phyloP scores from a whole-genome alignment of 2,888 invertebrate species.

The Leptopilina myrica region DNA sequence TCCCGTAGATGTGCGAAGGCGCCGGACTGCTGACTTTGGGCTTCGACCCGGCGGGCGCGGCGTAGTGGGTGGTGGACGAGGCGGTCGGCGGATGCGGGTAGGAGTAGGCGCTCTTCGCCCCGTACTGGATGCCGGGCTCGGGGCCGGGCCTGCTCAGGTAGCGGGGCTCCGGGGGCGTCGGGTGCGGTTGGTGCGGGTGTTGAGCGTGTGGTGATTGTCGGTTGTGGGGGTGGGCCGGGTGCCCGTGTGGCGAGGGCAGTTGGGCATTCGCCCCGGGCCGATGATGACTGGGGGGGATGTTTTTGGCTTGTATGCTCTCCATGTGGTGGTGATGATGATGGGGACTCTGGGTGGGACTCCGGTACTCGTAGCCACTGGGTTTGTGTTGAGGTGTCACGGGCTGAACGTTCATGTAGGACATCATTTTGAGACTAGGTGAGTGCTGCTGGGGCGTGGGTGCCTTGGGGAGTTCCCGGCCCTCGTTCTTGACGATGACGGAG shows the following conservation, averaged over 20 bases:
- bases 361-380: constrained; percentile 71
- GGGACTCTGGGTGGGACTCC: constrained; percentile 75
- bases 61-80: constrained; percentile 77
- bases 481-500: constrained; percentile 89
- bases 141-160: constrained; percentile 72
- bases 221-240: constrained; percentile 76
- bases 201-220: constrained; percentile 74
- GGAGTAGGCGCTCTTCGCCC: constrained; percentile 75
- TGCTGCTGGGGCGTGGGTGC: constrained; percentile 76
- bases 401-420: constrained; percentile 73
- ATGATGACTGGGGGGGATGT: constrained; percentile 68
- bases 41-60: constrained; percentile 78
- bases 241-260: constrained; percentile 77
- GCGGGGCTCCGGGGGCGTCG: constrained; percentile 71
- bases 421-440: constrained; percentile 74
- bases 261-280: constrained; percentile 66
- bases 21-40: constrained; percentile 85
- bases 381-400: constrained; percentile 70
- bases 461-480: constrained; percentile 80
- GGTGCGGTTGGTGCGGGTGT: constrained; percentile 62
- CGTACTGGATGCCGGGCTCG: constrained; percentile 71
- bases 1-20: constrained; percentile 87
- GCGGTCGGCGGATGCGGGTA: constrained; percentile 76
- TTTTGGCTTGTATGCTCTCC: constrained; percentile 65
- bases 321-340: constrained; percentile 76